Conservation (phyloP, 1,140 invertebrate genomes). For the Drosophila littoralis region DNA sequence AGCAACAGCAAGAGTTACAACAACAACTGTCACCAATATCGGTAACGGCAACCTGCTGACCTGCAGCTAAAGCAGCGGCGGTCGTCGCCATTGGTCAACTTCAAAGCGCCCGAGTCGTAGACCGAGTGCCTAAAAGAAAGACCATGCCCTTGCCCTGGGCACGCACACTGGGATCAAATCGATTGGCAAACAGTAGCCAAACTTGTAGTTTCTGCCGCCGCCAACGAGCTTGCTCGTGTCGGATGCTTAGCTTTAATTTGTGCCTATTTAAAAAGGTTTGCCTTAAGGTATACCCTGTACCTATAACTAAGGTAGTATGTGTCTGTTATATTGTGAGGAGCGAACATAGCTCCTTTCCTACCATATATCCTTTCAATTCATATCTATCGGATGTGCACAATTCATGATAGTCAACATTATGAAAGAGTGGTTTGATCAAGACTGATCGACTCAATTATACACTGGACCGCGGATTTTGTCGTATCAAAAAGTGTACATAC, state of each 20-base stretch:
- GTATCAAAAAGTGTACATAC: too few species aligned
- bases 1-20: conserved; percentile 23
- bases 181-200: conserved; percentile 75
- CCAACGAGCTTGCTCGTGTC: conserved; percentile 26
- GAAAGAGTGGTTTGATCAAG: too few species aligned
- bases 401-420: too few species aligned
- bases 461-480: too few species aligned
- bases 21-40: conserved; percentile 37
- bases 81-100: conserved; percentile 43
- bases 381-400: too few species aligned
- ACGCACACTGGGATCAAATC: conserved; percentile 59
- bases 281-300: conserved; percentile 20
- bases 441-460: too few species aligned
- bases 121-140: conserved; percentile 6
- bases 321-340: neutral
- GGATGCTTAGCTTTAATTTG: conserved; percentile 64
- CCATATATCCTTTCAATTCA: too few species aligned
- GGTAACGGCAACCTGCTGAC: conserved; percentile 74
- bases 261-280: conserved; percentile 54
- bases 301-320: neutral
- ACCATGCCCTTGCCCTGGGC: conserved; percentile 57
- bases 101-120: conserved; percentile 61
- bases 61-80: conserved; percentile 48
- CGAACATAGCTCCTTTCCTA: too few species aligned
- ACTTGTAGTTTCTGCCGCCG: conserved; percentile 34